Evolutionary conservation across 2,113 vertebrate genomes (phyloP).

Genomic region (Chlamydotis undulata): DNA sequence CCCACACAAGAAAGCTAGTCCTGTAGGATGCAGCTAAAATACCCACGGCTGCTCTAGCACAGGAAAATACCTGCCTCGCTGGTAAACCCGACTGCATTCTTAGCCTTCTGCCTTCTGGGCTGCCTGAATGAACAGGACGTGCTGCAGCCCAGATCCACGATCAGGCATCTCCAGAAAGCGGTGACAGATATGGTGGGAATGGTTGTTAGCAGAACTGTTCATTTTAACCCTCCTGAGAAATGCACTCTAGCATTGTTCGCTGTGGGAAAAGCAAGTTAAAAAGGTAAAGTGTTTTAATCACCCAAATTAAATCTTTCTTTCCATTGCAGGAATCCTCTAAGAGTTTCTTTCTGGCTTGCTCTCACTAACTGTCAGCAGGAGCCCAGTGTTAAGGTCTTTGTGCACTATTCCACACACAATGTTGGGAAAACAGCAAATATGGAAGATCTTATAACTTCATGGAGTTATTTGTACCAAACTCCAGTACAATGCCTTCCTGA

Average conservation of each 20-base stretch:
- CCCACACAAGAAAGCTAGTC: neutral
- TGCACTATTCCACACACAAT: neutral
- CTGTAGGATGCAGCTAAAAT: neutral
- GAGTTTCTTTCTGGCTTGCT: neutral
- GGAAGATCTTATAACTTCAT: neutral
- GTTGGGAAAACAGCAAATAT: neutral
- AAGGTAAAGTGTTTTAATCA: neutral
- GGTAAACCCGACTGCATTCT: neutral
- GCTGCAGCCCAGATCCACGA: neutral
- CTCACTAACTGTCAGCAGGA: neutral
- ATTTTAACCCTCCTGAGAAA: neutral
- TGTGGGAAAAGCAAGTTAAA: neutral
- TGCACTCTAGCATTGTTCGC: neutral
- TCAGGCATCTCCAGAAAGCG: neutral
- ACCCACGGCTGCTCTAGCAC: neutral
- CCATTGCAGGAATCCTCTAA: neutral
- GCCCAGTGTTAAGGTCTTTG: neutral
- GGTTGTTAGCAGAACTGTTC: neutral
- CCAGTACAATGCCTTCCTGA: neutral
- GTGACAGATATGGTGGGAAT: neutral
- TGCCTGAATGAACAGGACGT: accelerated
- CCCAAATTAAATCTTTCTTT: neutral
- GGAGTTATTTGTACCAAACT: neutral
- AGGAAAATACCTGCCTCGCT: neutral
- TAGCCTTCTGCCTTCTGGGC: neutral